These are phyloP conservation scores for Notodonta ziczac DNA, from an alignment of 2,888 invertebrate species.

Conservation along the genomic window DNA sequence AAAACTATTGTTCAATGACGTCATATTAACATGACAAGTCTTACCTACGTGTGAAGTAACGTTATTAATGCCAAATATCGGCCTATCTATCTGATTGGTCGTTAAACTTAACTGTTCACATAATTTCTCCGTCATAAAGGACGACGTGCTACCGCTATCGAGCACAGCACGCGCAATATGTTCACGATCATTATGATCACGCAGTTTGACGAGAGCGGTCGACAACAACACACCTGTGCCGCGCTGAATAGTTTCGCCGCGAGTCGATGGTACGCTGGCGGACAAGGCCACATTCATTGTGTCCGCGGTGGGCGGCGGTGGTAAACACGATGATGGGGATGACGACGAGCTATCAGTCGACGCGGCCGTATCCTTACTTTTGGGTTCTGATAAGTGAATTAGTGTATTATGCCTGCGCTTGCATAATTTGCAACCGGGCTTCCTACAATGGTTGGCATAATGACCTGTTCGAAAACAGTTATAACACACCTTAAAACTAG, in stretches of 20 bases:
- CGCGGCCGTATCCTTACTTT: not conserved
- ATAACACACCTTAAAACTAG: constrained; percentile 27
- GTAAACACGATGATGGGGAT: not conserved
- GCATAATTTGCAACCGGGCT: constrained; percentile 17
- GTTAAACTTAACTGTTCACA: constrained; percentile 16
- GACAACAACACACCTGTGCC: constrained; percentile 12
- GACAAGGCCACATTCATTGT: not conserved
- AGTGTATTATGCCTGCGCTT: constrained; percentile 18
- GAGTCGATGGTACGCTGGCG: constrained; percentile 5
- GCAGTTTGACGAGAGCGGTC: constrained; percentile 22
- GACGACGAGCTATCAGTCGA: not conserved
- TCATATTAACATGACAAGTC: constrained; percentile 16
- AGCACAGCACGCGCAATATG: constrained; percentile 18
- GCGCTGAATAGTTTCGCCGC: not conserved
- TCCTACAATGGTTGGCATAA: constrained; percentile 24
- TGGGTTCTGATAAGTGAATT: constrained; percentile 10
- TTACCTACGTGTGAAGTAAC: constrained; percentile 15
- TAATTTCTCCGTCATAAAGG: constrained; percentile 19
- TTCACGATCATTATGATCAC: constrained; percentile 11
- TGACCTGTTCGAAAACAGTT: constrained; percentile 31
- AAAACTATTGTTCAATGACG: constrained; percentile 20
- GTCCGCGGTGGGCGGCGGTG: not conserved
- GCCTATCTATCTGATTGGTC: constrained; percentile 9
- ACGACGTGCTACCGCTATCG: constrained; percentile 20
- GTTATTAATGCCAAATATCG: constrained; percentile 29